phyloP scores from a whole-genome alignment of 92 coral and sea anemone genomes.

The Palythoa grandis region DNA sequence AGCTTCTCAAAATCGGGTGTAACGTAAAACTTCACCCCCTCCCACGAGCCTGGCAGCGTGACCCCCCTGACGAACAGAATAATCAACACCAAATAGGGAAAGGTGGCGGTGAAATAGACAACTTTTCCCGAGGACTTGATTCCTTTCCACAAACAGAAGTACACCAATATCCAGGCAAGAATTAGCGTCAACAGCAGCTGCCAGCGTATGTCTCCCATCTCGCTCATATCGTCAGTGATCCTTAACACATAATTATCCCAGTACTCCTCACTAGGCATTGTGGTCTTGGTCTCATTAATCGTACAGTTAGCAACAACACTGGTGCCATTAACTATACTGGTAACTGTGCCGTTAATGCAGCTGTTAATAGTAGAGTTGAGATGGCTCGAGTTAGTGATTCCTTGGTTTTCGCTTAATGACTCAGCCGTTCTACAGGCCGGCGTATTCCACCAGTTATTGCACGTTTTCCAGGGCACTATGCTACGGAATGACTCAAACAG shows the following conservation, averaged over 20 bases:
- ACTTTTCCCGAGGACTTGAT: constrained; percentile 99
- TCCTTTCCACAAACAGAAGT: constrained; percentile 98
- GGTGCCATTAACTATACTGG: constrained; percentile 56
- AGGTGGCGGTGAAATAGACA: constrained; percentile 98
- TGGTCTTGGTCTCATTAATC: constrained; percentile 49
- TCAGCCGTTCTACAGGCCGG: constrained; percentile 66
- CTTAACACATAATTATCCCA: constrained; percentile 91
- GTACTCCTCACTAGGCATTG: constrained; percentile 95
- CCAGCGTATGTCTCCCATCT: constrained; percentile 85
- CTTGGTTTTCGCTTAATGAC: constrained; percentile 1
- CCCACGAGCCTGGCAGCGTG: constrained; percentile 92
- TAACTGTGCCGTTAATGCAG: constrained; percentile 65
- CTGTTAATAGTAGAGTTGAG: constrained; percentile 34
- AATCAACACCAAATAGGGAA: constrained; percentile 92
- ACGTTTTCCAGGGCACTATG: constrained; percentile 92
- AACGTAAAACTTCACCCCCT: constrained; percentile 88
- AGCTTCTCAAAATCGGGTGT: constrained; percentile 93
- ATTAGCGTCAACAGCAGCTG: constrained; percentile 83
- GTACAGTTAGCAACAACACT: constrained; percentile 46
- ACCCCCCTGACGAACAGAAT: constrained; percentile 90
- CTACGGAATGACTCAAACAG: constrained; percentile 90
- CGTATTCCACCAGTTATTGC: constrained; percentile 95
- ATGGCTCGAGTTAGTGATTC: constrained; percentile 10
- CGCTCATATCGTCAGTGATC: constrained; percentile 71
- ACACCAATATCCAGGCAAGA: constrained; percentile 94